phyloP scores from a whole-genome alignment of 2,797 vertebrate species.

The Gastrophryne carolinensis region DNA sequence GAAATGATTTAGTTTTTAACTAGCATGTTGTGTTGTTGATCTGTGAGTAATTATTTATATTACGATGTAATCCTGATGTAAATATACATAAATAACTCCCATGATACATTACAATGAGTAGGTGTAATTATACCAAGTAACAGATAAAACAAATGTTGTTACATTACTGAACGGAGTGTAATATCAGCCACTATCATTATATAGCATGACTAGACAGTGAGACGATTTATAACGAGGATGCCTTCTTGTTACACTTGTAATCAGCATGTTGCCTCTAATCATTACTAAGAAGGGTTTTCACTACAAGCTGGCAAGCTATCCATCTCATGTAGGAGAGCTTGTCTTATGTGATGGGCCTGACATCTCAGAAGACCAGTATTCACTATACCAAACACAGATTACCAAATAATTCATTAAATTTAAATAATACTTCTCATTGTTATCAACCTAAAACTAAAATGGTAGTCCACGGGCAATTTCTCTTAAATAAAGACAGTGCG shows the following conservation, averaged over 20 bases:
- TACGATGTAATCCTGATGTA: slow-evolving; percentile 12
- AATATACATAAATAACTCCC: slow-evolving; percentile 6
- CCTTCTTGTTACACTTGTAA: background rate
- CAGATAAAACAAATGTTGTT: background rate
- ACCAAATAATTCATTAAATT: too few species aligned
- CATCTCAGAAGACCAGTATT: too few species aligned
- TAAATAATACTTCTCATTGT: too few species aligned
- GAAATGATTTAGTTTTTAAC: background rate
- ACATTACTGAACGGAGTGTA: background rate
- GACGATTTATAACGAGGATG: background rate
- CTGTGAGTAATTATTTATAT: slow-evolving; percentile 28
- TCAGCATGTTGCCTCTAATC: background rate
- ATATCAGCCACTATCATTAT: background rate
- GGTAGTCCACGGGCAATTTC: too few species aligned
- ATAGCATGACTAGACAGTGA: background rate
- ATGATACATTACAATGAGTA: background rate
- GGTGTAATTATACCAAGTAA: slow-evolving; percentile 16
- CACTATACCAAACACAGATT: too few species aligned
- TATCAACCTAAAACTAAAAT: too few species aligned
- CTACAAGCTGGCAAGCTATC: background rate
- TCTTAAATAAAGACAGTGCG: too few species aligned
- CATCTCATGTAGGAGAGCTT: too few species aligned
- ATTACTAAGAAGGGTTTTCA: background rate
- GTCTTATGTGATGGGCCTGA: too few species aligned
- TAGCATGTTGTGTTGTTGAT: slow-evolving; percentile 8